Conservation (phyloP, 2,797 vertebrate species). For the Lacerta bilineata region DNA sequence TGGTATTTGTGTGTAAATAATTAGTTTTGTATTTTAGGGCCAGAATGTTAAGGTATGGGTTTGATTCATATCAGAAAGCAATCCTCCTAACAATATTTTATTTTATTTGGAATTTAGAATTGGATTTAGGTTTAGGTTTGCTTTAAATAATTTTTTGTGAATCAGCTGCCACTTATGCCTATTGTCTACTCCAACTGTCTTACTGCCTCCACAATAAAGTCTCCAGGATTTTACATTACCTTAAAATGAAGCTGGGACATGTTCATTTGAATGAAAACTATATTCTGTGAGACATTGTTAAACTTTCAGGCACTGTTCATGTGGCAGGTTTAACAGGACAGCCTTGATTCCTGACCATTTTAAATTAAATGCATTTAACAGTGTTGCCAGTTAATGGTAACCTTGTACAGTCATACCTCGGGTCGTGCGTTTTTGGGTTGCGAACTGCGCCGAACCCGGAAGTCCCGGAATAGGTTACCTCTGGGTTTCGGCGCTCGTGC, state of each 20-base stretch:
- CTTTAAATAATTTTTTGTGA: too few relatives aligned
- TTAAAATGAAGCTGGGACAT: not conserved
- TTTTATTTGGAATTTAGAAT: not conserved
- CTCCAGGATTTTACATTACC: not conserved
- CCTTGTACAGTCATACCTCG: not conserved
- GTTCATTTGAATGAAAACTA: not conserved
- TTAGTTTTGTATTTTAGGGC: not conserved
- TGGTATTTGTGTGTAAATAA: not conserved
- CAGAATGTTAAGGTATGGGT: not conserved
- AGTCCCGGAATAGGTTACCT: too few relatives aligned
- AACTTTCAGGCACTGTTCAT: not conserved
- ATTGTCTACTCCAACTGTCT: not conserved
- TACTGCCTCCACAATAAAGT: not conserved
- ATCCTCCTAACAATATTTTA: too few relatives aligned
- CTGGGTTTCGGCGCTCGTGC: too few relatives aligned
- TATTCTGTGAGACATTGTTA: not conserved
- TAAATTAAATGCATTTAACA: not conserved
- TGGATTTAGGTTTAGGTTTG: not conserved
- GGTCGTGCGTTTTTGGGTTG: too few relatives aligned
- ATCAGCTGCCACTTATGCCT: too few relatives aligned
- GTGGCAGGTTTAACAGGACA: not conserved
- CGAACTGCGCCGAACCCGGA: too few relatives aligned
- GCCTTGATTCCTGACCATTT: not conserved
- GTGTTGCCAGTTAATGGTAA: not conserved
- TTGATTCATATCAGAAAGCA: not conserved